Evolutionary conservation across 2,888 invertebrate genomes (phyloP).

Genomic region (Brassicogethes aeneus): DNA sequence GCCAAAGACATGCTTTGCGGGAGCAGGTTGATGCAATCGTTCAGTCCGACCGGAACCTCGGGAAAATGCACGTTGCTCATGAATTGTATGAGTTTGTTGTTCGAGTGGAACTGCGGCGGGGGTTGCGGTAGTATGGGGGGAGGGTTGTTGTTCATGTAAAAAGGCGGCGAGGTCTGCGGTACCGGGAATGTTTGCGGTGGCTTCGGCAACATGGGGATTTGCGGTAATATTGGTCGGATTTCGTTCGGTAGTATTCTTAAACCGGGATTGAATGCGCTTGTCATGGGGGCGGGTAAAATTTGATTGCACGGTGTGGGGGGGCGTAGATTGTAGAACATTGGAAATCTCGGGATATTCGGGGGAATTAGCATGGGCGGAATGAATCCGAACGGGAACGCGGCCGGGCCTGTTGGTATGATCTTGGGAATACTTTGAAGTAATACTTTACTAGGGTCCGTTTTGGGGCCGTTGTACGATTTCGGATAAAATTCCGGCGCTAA

Average conservation of each 20-base stretch:
- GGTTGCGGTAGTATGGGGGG: not conserved
- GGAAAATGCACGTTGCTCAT: conserved; percentile 51
- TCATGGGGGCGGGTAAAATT: conserved; percentile 8
- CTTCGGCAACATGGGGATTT: conserved; percentile 6
- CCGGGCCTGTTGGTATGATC: not conserved
- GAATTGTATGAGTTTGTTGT: conserved; percentile 46
- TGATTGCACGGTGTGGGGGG: conserved; percentile 6
- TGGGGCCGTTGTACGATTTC: conserved; percentile 27
- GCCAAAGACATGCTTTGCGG: conserved; percentile 49
- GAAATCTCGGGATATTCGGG: conserved; percentile 20
- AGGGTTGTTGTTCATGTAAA: not conserved
- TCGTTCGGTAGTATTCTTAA: not conserved
- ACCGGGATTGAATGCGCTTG: not conserved
- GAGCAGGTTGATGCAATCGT: conserved; percentile 39
- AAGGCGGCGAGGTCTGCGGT: not conserved
- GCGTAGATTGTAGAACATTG: conserved; percentile 14
- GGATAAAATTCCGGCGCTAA: conserved; percentile 74
- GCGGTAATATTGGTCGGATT: not conserved
- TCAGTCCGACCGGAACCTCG: conserved; percentile 34
- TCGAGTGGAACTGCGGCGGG: conserved; percentile 11
- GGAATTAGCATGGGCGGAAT: conserved; percentile 17
- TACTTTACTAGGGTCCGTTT: conserved; percentile 10
- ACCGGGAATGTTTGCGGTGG: conserved; percentile 12
- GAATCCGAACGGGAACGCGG: not conserved
- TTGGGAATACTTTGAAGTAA: conserved; percentile 5